Base-by-base conservation (phyloP, 1,140 invertebrate genomes). In the Acromyrmex echinatior region DNA sequence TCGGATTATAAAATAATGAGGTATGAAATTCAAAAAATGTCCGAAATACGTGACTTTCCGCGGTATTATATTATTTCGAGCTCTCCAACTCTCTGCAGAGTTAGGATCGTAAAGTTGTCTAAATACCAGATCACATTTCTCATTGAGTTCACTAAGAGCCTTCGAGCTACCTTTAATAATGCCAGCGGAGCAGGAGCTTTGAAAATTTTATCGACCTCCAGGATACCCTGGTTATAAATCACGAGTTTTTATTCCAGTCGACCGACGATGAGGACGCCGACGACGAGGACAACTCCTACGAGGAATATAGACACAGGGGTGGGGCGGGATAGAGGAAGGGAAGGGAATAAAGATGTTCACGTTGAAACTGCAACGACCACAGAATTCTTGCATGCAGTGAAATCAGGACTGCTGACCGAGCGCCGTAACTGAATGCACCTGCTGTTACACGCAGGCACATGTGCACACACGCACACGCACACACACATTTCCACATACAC, bases 341-440 rank as follows among this genome's bases (percentile, higher is more conserved):
- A 49, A 86, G 62, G 45, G 88, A 87, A 91, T 87, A 82, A 91
- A 91, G 90, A 92, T 91, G 87, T 86, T 90, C 85, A 45, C 81
- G 85, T 86, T 91, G 90, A 92, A 91, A 93, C 87, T 92, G 91
- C 91, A 89, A 68, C 91, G 92, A 92, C 85, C 90, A 92, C 92
- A 91, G 87, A 93, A 92, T 92, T 92, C 92, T 91, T 88, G 88
- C 91, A 89, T 91, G 86, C 91, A 68, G 85, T 73, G 88, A 88
- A 91, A 93, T 92, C 91, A 81, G 74, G 89, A 92, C 88, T 92
- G 92, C 92, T 93, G 92, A 93, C 92, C 87, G 85, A 66, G 90
- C 90, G 81, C 65, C 85, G 87, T 89, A 88, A 91, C 89, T 79
- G 90, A 87, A 91, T 91, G 90, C 90, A 63, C 60, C 73, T 58